These are phyloP conservation scores for Mormyrus hasselquistii DNA, from an alignment of 2,797 vertebrate species.

Conservation along the genomic window DNA sequence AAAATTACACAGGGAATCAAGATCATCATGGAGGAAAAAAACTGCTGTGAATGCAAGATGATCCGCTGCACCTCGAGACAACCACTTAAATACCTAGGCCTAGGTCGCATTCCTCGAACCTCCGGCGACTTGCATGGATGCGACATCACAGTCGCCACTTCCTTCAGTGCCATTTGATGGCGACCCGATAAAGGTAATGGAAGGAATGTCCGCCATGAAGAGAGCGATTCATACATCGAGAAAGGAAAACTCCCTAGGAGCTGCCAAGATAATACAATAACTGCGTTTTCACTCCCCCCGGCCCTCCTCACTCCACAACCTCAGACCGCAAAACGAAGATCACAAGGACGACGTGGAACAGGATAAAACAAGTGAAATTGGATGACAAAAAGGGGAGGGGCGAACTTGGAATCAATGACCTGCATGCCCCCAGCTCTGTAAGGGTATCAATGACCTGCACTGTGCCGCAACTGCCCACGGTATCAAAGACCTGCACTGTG, in stretches of 20 bases:
- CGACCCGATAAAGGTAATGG: not conserved
- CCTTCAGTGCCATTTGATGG: not conserved
- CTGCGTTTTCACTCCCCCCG: not conserved
- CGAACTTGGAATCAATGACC: not conserved
- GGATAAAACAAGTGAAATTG: not conserved
- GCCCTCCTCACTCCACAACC: not conserved
- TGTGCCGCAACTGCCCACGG: not conserved
- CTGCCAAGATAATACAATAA: conserved; percentile 1
- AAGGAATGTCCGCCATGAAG: conserved; percentile 10
- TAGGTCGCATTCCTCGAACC: not conserved
- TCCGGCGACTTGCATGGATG: not conserved
- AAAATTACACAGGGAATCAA: not conserved
- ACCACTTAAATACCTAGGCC: not conserved
- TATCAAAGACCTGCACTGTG: not conserved
- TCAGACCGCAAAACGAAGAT: not conserved
- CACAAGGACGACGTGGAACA: not conserved
- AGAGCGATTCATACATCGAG: not conserved
- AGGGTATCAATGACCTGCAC: not conserved
- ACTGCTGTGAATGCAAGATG: not conserved
- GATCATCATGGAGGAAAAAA: not conserved
- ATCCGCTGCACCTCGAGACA: not conserved
- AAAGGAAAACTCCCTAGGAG: conserved; percentile 7
- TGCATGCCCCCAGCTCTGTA: not conserved
- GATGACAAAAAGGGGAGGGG: not conserved
- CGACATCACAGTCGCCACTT: not conserved